Evolutionary conservation across 2,113 vertebrate genomes (phyloP), one percentile per base, ranked within the genome.

Genomic region (Edolisoma coerulescens): DNA sequence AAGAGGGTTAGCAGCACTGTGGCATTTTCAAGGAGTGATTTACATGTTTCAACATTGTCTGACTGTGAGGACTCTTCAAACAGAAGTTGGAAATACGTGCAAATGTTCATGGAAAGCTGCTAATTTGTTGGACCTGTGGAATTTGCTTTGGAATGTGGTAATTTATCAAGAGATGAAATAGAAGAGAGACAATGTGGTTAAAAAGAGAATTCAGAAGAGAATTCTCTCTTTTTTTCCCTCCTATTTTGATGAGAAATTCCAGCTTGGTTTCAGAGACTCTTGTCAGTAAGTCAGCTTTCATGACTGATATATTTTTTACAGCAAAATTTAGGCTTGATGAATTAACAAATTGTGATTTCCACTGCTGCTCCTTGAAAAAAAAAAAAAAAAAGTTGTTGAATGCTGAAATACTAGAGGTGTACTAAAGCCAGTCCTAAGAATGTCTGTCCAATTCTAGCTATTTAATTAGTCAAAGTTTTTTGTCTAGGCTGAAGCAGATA

Each of bases 21-120:
- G 74, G n/a, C 45, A 89, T 93, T 90, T 92, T 93, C 65, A 81
- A 79, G 56, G 70, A 84, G 3, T 69, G 44, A 93, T 93, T 96
- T 92, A 44, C 18, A 64, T 59, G 15, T 96, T 97, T 95, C 65
- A 84, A 42, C 44, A 60, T 59, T 71, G 83, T 17, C 30, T 79
- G 70, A 69, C 50, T 63, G 23, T 52, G 74, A 39, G 5, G 13
- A 13, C 2, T 19, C 16, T 93, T 93, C 26, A 84, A 56, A 74
- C 19, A 10, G 26, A 81, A 95, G 7, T 11, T 70, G 49, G 20
- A 87, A 93, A 73, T 42, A 13, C 57, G 89, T 93, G n/a, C 24
- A 27, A 21, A 94, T n/a, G 32, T 68, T 92, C 44, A 88, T 21
- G 39, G 56, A 95, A 96, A 53, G 15, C 6, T 85, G 21, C 22